A percentile compares a stretch with the other conserved stretches of the same genome.
These are phyloP conservation scores for Morbakka virulenta DNA, from an alignment of 30 jellyfish, hydroid and myxozoan species.

Conservation along the genomic window DNA sequence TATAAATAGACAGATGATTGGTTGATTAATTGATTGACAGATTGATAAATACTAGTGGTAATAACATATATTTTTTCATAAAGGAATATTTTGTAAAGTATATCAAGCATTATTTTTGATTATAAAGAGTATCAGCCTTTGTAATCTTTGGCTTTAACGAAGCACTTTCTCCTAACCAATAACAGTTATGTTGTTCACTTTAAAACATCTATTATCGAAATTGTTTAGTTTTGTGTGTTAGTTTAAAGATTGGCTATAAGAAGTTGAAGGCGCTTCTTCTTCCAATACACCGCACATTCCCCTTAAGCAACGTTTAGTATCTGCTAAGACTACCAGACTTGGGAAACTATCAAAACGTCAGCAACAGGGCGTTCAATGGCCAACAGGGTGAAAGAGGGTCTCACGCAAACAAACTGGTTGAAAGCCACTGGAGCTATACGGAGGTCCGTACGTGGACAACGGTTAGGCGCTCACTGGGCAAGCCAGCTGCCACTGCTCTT, in stretches of 20 bases:
- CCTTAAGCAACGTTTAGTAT: not conserved
- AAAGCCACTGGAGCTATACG: constrained; percentile 8
- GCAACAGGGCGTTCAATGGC: constrained; percentile 6
- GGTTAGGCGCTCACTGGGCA: constrained; percentile 3
- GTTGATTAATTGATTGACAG: no score
- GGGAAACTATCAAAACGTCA: constrained; percentile 4
- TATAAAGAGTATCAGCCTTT: no score
- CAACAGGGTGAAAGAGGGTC: constrained; percentile 1
- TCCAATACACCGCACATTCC: constrained; percentile 1
- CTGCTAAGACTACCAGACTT: constrained; percentile 1
- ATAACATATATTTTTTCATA: no score
- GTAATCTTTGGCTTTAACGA: no score
- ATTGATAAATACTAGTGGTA: no score
- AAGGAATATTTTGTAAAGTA: no score
- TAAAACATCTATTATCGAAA: no score
- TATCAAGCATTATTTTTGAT: no score
- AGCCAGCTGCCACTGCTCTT: not conserved
- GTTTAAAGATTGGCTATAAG: not conserved
- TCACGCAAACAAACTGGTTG: not conserved
- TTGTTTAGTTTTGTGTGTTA: no score
- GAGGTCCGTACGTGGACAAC: constrained; percentile 7
- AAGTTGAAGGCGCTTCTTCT: constrained; percentile 3
- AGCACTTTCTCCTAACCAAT: no score
- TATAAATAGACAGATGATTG: no score
- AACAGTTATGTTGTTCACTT: no score